Base-by-base conservation (phyloP, 1,140 invertebrate genomes). In the Psix sp. region DNA sequence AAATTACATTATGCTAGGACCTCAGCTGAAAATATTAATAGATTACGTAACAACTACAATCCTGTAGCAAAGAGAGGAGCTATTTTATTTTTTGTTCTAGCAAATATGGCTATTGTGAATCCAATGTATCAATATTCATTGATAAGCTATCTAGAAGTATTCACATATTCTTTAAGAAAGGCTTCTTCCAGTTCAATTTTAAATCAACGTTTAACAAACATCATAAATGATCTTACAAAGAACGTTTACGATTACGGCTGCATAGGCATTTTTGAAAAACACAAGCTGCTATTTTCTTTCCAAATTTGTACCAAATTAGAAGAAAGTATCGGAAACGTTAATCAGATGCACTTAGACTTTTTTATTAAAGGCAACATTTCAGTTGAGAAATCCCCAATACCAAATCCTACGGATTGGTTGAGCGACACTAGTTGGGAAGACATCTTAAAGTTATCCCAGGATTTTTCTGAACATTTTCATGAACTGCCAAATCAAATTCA, bases 91-190 rank as follows among this genome's bases (percentile, higher is more conserved):
- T 97, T 97, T 80, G 93, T 96, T 2, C 84, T 98, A 5, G 90
- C 93, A 0, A 94, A 97, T 79, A 94, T 97, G 93, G 91, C 94
- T 0, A 87, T 89, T 0, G 92, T 98, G 0, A 95, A 95, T 82
- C 86, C 90, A 7, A 97, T 97, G 95, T 98, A 98, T 81, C 95
- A 97, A 77, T 96, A 96, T 83, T 96, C 95, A 0, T 84, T 98
- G 15, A 90, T 89, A 3, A 91, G 92, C 1, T 95, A 95, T 75
- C 80, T 95, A 1, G 91, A 94, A 49, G 93, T 97, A 0, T 97
- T 97, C 78, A 88, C 89, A 10, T 92, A 90, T 77, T 95, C 95
- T 0, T 82, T 97, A 18, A 91, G 90, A 48, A 95, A 94, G 82
- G 91, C 94, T 5, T 86, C 94, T 74, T 93, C 94, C 0, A 93